These are phyloP conservation scores for Mungos mungo DNA, from an alignment of 2,113 vertebrate species.

Conservation along the genomic window DNA sequence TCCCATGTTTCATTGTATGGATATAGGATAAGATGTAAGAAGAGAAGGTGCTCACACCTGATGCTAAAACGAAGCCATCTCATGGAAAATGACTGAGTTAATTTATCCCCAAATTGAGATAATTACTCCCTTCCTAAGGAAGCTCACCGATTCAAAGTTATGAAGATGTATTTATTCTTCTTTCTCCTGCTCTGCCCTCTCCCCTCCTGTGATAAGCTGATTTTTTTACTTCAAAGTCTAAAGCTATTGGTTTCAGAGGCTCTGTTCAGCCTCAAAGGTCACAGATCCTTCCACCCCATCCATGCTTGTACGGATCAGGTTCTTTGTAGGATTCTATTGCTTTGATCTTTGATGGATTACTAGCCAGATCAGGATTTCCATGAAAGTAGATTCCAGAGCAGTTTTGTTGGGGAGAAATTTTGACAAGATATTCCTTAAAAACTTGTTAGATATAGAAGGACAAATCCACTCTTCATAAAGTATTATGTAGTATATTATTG, in stretches of 20 bases:
- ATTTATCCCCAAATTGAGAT: not conserved
- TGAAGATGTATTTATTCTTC: not conserved
- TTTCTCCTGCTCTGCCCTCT: not conserved
- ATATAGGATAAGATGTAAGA: not conserved
- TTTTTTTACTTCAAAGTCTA: constrained; percentile 44
- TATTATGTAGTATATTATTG: not conserved
- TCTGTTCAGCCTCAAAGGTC: constrained; percentile 50
- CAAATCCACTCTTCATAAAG: not conserved
- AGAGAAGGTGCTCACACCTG: not conserved
- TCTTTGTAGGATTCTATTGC: constrained; percentile 52
- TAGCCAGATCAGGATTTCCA: constrained; percentile 14
- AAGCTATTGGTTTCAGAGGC: constrained; percentile 37
- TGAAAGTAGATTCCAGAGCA: constrained; percentile 25
- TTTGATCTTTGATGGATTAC: constrained; percentile 69
- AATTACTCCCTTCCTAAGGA: not conserved
- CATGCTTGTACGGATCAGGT: constrained; percentile 31
- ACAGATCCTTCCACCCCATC: constrained; percentile 8
- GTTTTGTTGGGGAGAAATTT: constrained; percentile 37
- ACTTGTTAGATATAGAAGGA: not conserved
- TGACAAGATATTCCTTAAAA: not conserved
- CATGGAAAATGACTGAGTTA: not conserved
- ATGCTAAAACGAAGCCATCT: not conserved
- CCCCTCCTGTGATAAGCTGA: not conserved
- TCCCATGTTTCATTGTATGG: fast-evolving
- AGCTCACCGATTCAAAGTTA: not conserved